Conservation (phyloP, 2,888 invertebrate genomes). For the Yponomeuta evonymella region DNA sequence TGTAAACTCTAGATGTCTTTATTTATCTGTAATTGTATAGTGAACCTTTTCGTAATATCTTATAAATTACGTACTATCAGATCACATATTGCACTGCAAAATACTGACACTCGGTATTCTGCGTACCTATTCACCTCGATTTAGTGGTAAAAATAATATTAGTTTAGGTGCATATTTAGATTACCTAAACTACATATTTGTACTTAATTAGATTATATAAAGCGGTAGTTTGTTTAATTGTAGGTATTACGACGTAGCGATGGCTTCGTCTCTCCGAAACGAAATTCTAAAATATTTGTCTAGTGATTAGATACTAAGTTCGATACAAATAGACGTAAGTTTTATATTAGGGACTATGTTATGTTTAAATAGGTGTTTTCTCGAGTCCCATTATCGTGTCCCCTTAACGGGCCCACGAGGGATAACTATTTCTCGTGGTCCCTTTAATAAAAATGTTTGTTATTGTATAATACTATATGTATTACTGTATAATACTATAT, state of each 20-base stretch:
- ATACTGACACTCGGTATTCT: constrained; percentile 5
- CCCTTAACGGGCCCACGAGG: no score
- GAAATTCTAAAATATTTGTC: constrained; percentile 69
- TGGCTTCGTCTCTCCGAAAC: constrained; percentile 57
- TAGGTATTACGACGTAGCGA: constrained; percentile 40
- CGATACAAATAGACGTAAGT: constrained; percentile 32
- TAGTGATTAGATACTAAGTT: constrained; percentile 55
- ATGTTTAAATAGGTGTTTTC: background rate
- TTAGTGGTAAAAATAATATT: background rate
- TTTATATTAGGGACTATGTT: background rate
- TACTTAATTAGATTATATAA: constrained; percentile 4
- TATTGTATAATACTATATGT: no score
- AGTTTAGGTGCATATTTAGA: background rate
- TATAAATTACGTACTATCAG: background rate
- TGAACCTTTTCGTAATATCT: background rate
- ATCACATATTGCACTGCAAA: constrained; percentile 8
- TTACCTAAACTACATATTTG: background rate
- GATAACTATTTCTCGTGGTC: no score
- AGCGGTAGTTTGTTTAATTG: constrained; percentile 11
- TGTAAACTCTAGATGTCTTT: background rate
- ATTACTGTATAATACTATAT: no score
- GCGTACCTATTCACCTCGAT: constrained; percentile 9
- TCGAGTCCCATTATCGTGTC: no score
- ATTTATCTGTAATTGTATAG: background rate
- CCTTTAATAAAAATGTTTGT: no score